Base-by-base conservation (phyloP, 2,797 vertebrate genomes). In the Pangasius krempfi region DNA sequence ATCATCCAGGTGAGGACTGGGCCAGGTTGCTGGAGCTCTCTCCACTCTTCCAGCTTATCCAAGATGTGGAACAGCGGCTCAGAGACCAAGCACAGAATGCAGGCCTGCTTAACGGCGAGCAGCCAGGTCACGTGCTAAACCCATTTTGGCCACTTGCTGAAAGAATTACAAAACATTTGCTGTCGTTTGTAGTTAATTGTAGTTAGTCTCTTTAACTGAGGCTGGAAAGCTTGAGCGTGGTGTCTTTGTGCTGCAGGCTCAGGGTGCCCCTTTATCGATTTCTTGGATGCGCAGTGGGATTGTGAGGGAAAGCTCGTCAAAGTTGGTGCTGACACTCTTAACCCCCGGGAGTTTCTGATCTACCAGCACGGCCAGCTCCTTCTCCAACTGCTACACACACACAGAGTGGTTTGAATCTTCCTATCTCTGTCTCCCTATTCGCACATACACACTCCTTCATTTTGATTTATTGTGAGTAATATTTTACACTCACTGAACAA, bases 351-450 rank as follows among this genome's bases (percentile, higher is more conserved):
- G 91, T 95, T 97, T 52, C 92, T 97, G 58, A 91, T 97, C 72
- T 98, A 96, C 90, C 97, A 97, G 68, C 96, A 98, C 0, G 97
- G 97, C 70, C 92, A 97, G n/a, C 96, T 95, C 87, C 90, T 98
- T 66, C 94, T 98, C 0, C 75, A 93, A 1, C 94, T 95, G 0
- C 93, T 99, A 52, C 92, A 93, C 2, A 64, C 92, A 40, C 95
- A 96, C 66, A 93, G 94, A 88, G 92, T 96, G 95, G 96, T 96
- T 87, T 85, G 94, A 20, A 84, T 60, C 30, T n/a, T 8, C 13
- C 1, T 62, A 13, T 82, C 44, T 40, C 37, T 68, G 12, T 64
- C 3, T 58, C 6, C 44, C 44, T 44, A 44, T 44, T 44, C 18
- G 5, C 84, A 37, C 68, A 58, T 14, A 70, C 86, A 50, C 88